Evolutionary conservation across 1,140 invertebrate species (phyloP).

Genomic region (Bombus waltoni): DNA sequence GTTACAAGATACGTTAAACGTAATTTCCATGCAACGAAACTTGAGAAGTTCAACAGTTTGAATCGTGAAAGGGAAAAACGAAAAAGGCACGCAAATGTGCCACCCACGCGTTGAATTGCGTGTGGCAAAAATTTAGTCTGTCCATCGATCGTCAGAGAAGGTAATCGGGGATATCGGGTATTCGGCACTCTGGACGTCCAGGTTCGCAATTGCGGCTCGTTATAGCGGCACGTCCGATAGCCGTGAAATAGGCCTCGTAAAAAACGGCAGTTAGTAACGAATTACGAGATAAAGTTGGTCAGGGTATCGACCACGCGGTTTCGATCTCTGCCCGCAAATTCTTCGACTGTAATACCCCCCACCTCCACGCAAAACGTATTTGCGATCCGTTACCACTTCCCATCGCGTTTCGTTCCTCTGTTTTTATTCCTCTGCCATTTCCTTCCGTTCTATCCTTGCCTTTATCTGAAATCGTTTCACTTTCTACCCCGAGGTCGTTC

Average conservation of each 20-base stretch:
- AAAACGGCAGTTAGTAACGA: constrained; percentile 43
- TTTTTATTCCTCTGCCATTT: background rate
- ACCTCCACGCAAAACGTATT: background rate
- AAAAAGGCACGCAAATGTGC: too few species aligned
- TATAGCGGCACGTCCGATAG: constrained; percentile 28
- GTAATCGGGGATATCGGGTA: constrained; percentile 30
- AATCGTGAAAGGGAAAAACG: too few species aligned
- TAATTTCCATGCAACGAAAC: too few species aligned
- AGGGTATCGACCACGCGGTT: constrained; percentile 48
- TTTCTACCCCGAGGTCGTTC: too few species aligned
- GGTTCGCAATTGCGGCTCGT: constrained; percentile 26
- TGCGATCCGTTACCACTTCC: background rate
- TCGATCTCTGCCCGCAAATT: constrained; percentile 21
- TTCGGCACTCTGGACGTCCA: background rate
- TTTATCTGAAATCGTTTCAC: background rate
- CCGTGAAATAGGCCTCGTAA: constrained; percentile 39
- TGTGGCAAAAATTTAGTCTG: background rate
- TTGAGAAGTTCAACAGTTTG: too few species aligned
- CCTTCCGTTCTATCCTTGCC: background rate
- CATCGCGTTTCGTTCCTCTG: background rate
- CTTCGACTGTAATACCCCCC: background rate
- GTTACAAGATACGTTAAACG: too few species aligned
- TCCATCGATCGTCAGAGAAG: background rate
- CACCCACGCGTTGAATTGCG: background rate
- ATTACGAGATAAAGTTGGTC: constrained; percentile 63